Conservation (phyloP, 2,797 vertebrate species). For the Sebastes nivosus region DNA sequence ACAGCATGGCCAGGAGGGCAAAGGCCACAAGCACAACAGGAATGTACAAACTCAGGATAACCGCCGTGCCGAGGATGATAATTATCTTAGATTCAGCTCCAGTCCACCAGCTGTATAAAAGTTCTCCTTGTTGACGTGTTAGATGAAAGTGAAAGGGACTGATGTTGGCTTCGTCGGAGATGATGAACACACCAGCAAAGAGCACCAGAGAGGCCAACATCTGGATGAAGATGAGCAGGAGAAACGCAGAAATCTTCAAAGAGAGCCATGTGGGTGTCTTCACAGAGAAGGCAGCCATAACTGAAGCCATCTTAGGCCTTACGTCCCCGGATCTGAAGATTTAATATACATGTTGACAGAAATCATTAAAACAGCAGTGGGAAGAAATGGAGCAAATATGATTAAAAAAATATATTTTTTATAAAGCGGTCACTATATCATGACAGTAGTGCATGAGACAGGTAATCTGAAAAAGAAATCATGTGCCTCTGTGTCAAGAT, state of each 20-base stretch:
- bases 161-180: conserved; percentile 20
- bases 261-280: not conserved
- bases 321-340: not conserved
- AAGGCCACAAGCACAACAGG: conserved; percentile 55
- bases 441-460: too few relatives aligned
- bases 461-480: too few relatives aligned
- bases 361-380: not conserved
- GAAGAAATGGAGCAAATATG: too few relatives aligned
- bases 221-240: conserved; percentile 48
- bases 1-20: conserved; percentile 43
- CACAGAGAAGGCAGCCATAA: not conserved
- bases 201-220: conserved; percentile 1
- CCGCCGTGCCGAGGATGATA: not conserved
- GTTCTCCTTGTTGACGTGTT: not conserved
- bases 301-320: not conserved
- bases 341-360: not conserved
- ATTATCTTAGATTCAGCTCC: not conserved
- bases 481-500: too few relatives aligned
- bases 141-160: conserved; percentile 22
- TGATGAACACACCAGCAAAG: conserved; percentile 38
- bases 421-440: too few relatives aligned
- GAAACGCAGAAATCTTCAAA: not conserved
- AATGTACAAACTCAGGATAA: conserved; percentile 17
- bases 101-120: not conserved
- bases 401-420: fast-evolving